Evolutionary conservation across 2,113 vertebrate genomes (phyloP), one percentile per base, ranked within the genome.

Genomic region (Siphamia tubifer): DNA sequence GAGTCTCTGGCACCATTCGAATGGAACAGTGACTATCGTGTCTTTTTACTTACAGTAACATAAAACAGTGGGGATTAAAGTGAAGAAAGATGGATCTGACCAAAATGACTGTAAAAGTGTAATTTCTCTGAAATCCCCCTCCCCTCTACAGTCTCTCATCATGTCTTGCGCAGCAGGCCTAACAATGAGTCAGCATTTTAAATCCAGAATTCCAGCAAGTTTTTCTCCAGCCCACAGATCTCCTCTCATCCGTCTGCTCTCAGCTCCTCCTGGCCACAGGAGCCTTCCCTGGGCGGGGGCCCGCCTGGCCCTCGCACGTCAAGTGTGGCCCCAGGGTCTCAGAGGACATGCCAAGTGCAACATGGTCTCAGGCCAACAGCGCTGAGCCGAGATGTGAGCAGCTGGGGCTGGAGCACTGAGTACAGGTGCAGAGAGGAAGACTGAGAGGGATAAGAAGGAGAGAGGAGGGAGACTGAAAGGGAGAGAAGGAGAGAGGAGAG

Each of bases 291-390:
- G 79, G 83, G 84, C 69, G 79, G 84, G 77, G 86, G 83, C 82
- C 79, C 30, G 80, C 84, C 81, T 84, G 79, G 84, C 83, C 85
- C 71, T 91, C 35, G 87, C 89, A 91, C 87, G 88, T 90, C 90
- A 91, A 90, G 88, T 81, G 68, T 84, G 84, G 83, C 88, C 89
- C 85, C 85, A 66, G 88, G 87, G 82, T 82, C 88, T 89, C 83
- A 77, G 83, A 91, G 89, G 87, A 89, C 82, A 90, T 92, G 92
- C 91, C 92, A 93, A 93, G 90, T 89, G 90, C 87, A 91, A 91
- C 88, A 93, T 83, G 77, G 86, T 82, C 82, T 68, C 20, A 17
- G 12, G 87, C 89, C 91, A 92, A 88, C 71, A 81, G 76, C 43
- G 27, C 74, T 36, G 77, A 85, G 74, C 81, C 5, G 75, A 83